These are phyloP conservation scores for Glyptemys insculpta DNA, from an alignment of 2,797 vertebrate genomes.

Conservation along the genomic window DNA sequence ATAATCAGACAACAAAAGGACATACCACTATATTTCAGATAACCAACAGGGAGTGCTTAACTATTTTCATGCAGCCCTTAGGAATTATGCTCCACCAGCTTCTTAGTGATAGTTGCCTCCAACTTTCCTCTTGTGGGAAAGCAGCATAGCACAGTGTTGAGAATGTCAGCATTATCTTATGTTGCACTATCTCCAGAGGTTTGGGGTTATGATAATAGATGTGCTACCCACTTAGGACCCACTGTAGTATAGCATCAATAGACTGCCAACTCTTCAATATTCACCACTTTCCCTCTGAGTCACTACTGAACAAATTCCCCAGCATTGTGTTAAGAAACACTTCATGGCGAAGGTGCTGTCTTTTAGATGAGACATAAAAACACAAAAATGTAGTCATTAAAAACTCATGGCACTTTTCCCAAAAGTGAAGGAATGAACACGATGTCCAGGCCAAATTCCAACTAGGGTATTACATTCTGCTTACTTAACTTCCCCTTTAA, in stretches of 20 bases:
- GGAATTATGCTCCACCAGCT: background rate
- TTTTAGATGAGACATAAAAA: background rate
- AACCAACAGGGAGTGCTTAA: background rate
- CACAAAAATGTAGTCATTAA: background rate
- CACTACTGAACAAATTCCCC: background rate
- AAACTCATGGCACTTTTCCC: background rate
- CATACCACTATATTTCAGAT: background rate
- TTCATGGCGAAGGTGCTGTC: background rate
- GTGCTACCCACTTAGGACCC: background rate
- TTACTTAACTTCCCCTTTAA: background rate
- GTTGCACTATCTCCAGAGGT: background rate
- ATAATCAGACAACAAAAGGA: background rate
- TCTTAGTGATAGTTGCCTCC: background rate
- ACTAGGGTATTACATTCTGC: background rate
- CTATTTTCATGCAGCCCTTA: background rate
- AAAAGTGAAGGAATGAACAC: background rate
- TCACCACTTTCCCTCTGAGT: background rate
- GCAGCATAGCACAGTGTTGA: background rate
- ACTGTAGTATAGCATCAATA: background rate
- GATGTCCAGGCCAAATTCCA: background rate
- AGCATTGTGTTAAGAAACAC: background rate
- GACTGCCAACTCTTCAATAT: background rate
- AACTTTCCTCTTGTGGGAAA: background rate
- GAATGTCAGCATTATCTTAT: background rate
- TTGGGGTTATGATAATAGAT: background rate